Conservation (phyloP, 2,888 invertebrate species). For the Zelleria hepariella region DNA sequence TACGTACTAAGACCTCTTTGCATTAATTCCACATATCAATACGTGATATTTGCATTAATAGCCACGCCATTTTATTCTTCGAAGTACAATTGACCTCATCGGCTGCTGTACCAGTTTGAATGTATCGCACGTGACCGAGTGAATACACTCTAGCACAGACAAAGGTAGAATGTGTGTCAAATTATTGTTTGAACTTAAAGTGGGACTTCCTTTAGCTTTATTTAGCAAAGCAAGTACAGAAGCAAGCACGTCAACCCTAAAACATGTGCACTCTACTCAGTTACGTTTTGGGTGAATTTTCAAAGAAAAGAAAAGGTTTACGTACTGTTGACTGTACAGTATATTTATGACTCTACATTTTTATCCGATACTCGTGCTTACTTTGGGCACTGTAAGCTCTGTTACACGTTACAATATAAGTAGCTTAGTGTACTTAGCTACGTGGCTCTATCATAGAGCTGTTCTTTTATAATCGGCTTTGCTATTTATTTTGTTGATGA, state of each 20-base stretch:
- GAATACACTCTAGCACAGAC: neutral
- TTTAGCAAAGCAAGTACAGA: neutral
- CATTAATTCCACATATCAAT: neutral
- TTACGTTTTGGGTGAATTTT: too few species aligned
- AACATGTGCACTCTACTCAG: too few species aligned
- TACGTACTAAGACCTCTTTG: neutral
- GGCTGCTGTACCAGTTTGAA: neutral
- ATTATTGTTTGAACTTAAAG: neutral
- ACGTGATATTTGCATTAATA: neutral
- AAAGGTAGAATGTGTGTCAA: neutral
- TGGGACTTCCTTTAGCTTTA: neutral
- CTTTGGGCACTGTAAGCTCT: too few species aligned
- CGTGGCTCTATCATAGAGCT: neutral
- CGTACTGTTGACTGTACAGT: too few species aligned
- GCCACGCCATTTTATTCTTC: neutral
- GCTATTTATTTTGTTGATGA: neutral
- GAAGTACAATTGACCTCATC: slow-evolving; percentile 1
- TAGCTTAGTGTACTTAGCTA: too few species aligned
- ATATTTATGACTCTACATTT: too few species aligned
- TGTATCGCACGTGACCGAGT: slow-evolving; percentile 4
- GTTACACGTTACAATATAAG: too few species aligned
- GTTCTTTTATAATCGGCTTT: neutral
- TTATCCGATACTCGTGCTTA: too few species aligned
- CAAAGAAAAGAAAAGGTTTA: too few species aligned
- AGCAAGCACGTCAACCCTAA: too few species aligned